Base-by-base conservation (phyloP, 2,113 vertebrate genomes). In the Anas platyrhynchos region DNA sequence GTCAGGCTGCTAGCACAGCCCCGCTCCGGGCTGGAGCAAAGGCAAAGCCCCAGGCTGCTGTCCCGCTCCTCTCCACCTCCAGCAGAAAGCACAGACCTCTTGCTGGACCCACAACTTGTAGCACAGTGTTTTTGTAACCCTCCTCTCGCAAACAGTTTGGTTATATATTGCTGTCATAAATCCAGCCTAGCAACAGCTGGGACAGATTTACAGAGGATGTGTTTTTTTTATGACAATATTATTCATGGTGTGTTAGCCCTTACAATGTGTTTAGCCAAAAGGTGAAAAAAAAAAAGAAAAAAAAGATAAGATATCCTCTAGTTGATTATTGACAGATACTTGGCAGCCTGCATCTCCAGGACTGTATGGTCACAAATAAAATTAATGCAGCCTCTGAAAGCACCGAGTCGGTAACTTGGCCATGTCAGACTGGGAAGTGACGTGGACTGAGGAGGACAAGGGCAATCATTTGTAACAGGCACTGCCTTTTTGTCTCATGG, bases 311-410 rank as follows among this genome's bases (percentile, higher is more conserved):
- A 95, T 97, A 97, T 75, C 82, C 74, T 74, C 88, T 84, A 74
- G 97, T 96, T 96, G 95, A 97, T 97, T 95, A 97, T 97, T 97
- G 96, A 97, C 95, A 97, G 94, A 43, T 83, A 89, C 56, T 96
- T 97, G 95, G 95, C 95, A 94, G 91, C 82, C 89, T 92, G n/a
- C 6, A 20, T 91, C 91, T 94, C 88, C 0, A 0, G 71, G 58
- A 94, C 82, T 84, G 79, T 92, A 69, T 75, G 32, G 85, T 92
- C 89, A 91, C 91, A 96, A 78, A 75, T 83, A 94, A 97, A 96
- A 93, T 66, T 2, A 97, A 94, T 78, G 52, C 78, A 96, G 84
- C 6, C 80, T 88, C 75, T 90, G 77, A 95, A 88, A 93, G 69
- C 66, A 87, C 90, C 74, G 78, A 96, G 88, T 91, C 0, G 1